Evolutionary conservation across 2,888 invertebrate species (phyloP), one percentile per base, ranked within the genome.

Genomic region (Pachliopta kotzebuea): DNA sequence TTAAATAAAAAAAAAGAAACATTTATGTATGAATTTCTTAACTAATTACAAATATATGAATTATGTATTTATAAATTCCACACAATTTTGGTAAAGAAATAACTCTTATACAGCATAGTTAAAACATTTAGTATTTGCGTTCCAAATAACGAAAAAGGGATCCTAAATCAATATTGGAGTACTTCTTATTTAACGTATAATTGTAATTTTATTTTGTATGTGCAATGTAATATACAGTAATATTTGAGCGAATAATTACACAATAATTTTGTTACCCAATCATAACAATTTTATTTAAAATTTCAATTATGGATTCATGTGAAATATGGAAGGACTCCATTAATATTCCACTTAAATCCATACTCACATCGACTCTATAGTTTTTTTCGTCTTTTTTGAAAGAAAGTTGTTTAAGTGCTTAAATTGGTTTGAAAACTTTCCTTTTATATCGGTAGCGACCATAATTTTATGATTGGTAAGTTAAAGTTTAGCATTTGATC

Each of bases 311-410:
- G n/a, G 45, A 45, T 58, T 14, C 26, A 9, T 49, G 26, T 21
- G 18, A 60, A 60, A 65, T 56, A 56, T 65, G 52, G 26, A 57
- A 54, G 57, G 29, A 31, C 17, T 57, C 65, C 49, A 57, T 65
- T 65, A 65, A 65, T 65, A 65, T 58, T 61, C 65, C 61, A 65
- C 61, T 65, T 65, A 65, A 65, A 62, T 56, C 61, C 59, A 54
- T 61, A 45, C 52, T 55, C 57, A 65, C 58, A 61, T 62, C 57
- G 24, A 65, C 52, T 65, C 29, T 54, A 62, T 49, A 65, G 58
- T 60, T 65, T 61, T 53, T 61, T 61, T 61, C 54, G 26, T 54
- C 31, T 31, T 61, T 65, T 57, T 61, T 65, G 45, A 57, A 26
- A 42, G 26, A 62, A 65, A 65, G 61, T 65, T 65, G 53, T 49